Base-by-base conservation (phyloP, 2,113 vertebrate species). In the Sceloporus tristichus region DNA sequence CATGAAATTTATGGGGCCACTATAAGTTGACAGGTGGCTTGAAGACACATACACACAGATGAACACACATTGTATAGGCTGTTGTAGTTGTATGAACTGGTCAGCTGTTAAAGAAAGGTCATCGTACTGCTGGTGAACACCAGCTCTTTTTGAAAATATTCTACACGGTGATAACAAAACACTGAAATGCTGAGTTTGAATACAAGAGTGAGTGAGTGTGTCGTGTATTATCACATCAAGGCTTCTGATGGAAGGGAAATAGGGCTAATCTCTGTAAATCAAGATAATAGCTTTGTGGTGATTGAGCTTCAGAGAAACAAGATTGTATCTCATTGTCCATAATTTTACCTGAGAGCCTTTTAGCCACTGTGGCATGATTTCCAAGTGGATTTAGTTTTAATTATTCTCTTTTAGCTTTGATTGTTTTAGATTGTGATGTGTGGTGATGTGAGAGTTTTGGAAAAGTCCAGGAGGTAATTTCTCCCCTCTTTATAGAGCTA, bases 331-430 rank as follows among this genome's bases (percentile, higher is more conserved):
- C 65, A 34, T 53, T 76, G 5, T 42, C 73, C n/a, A 21, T 5
- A 42, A 42, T 76, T 34, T 85, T 77, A 48, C 59, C 40, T n/a
- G 59, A 76, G 73, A 76, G 73, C 56, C 74, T 66, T 86, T 68
- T 68, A 53, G 42, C 29, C 40, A 68, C 74, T 53, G 38, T 53
- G 18, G 29, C 25, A 53, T 53, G 59, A 25, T 79, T 27, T 70
- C 62, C 18, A 3, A 56, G 19, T 86, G 42, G 16, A 38, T 19
- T 62, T 76, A 62, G 21, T 42, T 85, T 75, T 85, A 76, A 62
- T 85, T 38, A 77, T 40, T 62, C 56, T 62, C 23, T 34, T 40
- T 25, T 42, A 65, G 11, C 54, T 65, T 79, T 54, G 29, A 86
- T 79, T 53, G 27, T 54, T 21, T 53, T 68, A 79, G 40, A 70